Conservation (phyloP, 2,888 invertebrate genomes). For the Spilosoma lubricipeda region DNA sequence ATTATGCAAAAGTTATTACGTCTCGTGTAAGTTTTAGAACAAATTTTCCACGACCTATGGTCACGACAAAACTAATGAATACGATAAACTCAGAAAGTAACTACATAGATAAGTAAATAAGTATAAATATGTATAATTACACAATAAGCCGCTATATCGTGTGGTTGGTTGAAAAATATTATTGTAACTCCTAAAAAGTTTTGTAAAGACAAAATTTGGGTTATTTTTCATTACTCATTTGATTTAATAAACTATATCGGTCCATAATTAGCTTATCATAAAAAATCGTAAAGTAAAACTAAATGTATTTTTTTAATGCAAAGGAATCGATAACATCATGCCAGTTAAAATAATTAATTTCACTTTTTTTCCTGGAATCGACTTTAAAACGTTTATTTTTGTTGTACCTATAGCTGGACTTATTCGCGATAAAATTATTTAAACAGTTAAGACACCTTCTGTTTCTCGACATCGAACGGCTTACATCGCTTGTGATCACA, state of each 20-base stretch:
- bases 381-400: too few species aligned
- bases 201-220: neutral
- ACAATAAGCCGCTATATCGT: neutral
- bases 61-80: conserved; percentile 47
- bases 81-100: conserved; percentile 38
- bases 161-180: neutral
- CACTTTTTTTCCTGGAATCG: too few species aligned
- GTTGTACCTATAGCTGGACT: too few species aligned
- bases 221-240: neutral
- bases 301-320: neutral
- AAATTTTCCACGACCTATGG: conserved; percentile 40
- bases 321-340: neutral
- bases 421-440: too few species aligned
- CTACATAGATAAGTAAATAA: conserved; percentile 7
- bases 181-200: neutral
- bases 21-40: conserved; percentile 14
- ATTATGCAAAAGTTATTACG: conserved; percentile 15
- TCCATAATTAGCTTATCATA: neutral
- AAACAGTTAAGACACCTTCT: too few species aligned
- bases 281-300: neutral
- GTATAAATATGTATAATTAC: neutral
- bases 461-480: too few species aligned
- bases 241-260: neutral
- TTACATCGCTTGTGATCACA: too few species aligned
- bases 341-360: too few species aligned